Percentiles rank a stretch among this genome's conserved stretches.
Evolutionary conservation across 2,888 invertebrate species (phyloP).

Genomic region (Macropis europaea): DNA sequence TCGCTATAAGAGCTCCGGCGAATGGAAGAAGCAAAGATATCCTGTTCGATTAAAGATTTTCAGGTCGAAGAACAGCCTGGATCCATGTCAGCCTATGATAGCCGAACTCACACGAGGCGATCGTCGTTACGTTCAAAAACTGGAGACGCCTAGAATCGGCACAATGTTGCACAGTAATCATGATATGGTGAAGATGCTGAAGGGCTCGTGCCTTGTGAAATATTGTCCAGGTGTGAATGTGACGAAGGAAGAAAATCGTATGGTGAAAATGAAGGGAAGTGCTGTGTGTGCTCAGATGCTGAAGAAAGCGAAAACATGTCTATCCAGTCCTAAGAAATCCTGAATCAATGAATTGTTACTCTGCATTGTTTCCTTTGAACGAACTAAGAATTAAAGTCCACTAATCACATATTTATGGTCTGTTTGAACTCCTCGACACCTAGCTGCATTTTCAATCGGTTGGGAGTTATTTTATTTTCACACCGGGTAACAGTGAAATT

Average conservation of each 20-base stretch:
- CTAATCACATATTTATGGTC: too few relatives aligned
- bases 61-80: slow-evolving; percentile 32
- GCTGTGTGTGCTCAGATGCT: neutral
- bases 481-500: neutral
- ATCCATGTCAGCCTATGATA: slow-evolving; percentile 51
- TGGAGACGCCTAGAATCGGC: neutral
- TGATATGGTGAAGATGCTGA: neutral
- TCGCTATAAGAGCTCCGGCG: slow-evolving; percentile 15
- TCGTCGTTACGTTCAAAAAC: neutral
- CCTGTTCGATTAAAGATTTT: slow-evolving; percentile 53
- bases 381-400: too few relatives aligned
- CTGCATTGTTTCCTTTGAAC: too few relatives aligned
- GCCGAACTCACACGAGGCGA: slow-evolving; percentile 7
- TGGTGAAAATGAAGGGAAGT: slow-evolving; percentile 51
- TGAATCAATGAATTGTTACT: too few relatives aligned
- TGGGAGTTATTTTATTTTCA: neutral
- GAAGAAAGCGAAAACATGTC: neutral
- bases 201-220: neutral
- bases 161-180: neutral
- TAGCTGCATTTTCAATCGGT: neutral
- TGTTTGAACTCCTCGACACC: neutral
- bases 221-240: neutral
- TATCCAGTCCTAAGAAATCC: neutral
- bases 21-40: slow-evolving; percentile 62
- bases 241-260: slow-evolving; percentile 25